Evolutionary conservation across 2,888 invertebrate genomes (phyloP), one percentile per base, ranked within the genome.

Genomic region (Ormyrus thymus): DNA sequence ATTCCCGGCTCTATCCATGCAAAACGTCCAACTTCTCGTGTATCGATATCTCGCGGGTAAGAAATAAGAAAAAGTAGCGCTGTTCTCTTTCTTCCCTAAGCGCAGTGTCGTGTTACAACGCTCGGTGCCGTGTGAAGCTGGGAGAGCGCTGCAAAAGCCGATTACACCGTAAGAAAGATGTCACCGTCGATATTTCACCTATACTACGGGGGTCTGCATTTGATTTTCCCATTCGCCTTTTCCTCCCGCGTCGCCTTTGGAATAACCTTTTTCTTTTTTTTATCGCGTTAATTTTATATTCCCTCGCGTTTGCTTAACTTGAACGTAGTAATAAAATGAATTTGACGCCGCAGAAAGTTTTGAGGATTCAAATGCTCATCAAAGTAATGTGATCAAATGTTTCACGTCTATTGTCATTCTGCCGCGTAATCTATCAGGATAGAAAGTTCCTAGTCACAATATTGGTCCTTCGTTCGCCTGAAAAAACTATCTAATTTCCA

Each of bases 141-240:
- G 9, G 59, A 70, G 72, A 48, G 55, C 5, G 13, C 46, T n/a
- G 73, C 61, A 58, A 75, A 78, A 81, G 61, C 78, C 72, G 78
- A 81, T 81, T 81, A 81, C 71, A 58, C 55, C 74, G 56, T 65
- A 59, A 80, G 77, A 68, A 74, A 78, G 75, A 75, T 77, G 78
- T 75, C 70, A 70, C 10, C 55, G 51, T 61, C 80, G 66, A 78
- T 74, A 65, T 62, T 72, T 68, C 76, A 71, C 43, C 66, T 62
- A 6, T 69, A 58, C 48, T 29, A 29, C 29, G 29, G 4, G 46
- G 15, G 3, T n/a, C 69, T 8, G 45, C 76, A 10, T 56, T 62
- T 72, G 72, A 79, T 79, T 79, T 76, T 79, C 66, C 66, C 50
- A 29, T 53, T 53, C 15, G 15, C 29, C 29, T 29, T 29, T 29